These are phyloP conservation scores for Archivesica marissinica DNA, from an alignment of 1,140 invertebrate genomes.

Conservation along the genomic window DNA sequence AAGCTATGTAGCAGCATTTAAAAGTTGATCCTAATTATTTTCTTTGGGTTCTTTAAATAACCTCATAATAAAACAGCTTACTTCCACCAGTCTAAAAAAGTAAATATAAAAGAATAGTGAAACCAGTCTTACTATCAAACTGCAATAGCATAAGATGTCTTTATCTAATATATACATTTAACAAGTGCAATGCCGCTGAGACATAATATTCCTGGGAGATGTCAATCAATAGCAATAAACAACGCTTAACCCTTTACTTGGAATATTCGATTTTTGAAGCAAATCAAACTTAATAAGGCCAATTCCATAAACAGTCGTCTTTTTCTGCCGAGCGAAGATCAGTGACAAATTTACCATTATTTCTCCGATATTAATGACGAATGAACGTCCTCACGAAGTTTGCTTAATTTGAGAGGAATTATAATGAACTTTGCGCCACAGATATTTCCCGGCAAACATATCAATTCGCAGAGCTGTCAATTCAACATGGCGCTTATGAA, in stretches of 20 bases:
- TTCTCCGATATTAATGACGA: slow-evolving; percentile 52
- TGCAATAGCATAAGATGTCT: too few species aligned
- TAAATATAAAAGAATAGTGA: too few species aligned
- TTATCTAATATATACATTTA: too few species aligned
- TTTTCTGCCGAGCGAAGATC: slow-evolving; percentile 14
- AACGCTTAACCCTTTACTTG: not conserved
- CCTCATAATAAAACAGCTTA: too few species aligned
- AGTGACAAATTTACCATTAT: slow-evolving; percentile 58
- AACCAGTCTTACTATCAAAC: too few species aligned
- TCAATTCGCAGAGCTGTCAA: slow-evolving; percentile 26
- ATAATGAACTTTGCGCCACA: slow-evolving; percentile 53
- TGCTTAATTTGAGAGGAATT: slow-evolving; percentile 46
- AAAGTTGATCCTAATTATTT: too few species aligned
- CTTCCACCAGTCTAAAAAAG: too few species aligned
- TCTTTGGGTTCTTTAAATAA: too few species aligned
- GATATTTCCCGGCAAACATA: slow-evolving; percentile 31
- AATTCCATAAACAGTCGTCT: slow-evolving; percentile 27
- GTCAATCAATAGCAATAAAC: slow-evolving; percentile 8
- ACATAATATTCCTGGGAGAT: not conserved
- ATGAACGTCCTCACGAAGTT: slow-evolving; percentile 27
- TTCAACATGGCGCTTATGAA: slow-evolving; percentile 39
- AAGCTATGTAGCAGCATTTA: too few species aligned
- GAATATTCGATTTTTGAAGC: slow-evolving; percentile 15
- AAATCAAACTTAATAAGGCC: slow-evolving; percentile 30
- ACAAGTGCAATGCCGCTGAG: slow-evolving; percentile 2